Percentiles rank a stretch among this genome's conserved stretches.
These are phyloP conservation scores for Myoxocephalus aenaeus DNA, from an alignment of 2,797 vertebrate genomes.

Conservation along the genomic window DNA sequence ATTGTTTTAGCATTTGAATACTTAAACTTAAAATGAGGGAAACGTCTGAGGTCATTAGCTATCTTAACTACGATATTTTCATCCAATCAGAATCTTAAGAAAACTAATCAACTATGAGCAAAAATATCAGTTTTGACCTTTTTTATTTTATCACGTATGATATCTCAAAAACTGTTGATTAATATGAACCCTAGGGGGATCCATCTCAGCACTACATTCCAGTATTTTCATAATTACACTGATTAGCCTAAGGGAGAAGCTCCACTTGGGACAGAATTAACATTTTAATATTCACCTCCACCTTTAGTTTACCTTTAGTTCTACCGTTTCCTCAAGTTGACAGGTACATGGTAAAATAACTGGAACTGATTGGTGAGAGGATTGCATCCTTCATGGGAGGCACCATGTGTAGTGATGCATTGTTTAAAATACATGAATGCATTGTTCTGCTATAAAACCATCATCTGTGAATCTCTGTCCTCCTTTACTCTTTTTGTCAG, in stretches of 20 bases:
- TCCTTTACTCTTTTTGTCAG: slow-evolving; percentile 73
- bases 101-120: slow-evolving; percentile 46
- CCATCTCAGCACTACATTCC: slow-evolving; percentile 46
- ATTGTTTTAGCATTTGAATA: neutral
- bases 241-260: slow-evolving; percentile 56
- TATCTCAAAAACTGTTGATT: slow-evolving; percentile 60
- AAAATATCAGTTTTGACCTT: slow-evolving; percentile 52
- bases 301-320: slow-evolving; percentile 25
- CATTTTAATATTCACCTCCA: slow-evolving; percentile 37
- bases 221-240: slow-evolving; percentile 62
- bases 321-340: slow-evolving; percentile 7
- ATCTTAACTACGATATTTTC: slow-evolving; percentile 34
- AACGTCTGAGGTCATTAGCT: slow-evolving; percentile 16
- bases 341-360: neutral
- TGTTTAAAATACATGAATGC: neutral
- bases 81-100: slow-evolving; percentile 44
- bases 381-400: neutral
- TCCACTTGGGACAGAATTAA: slow-evolving; percentile 53
- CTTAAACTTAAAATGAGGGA: slow-evolving; percentile 13
- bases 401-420: neutral
- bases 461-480: neutral
- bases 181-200: slow-evolving; percentile 54
- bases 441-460: neutral
- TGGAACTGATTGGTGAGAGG: neutral
- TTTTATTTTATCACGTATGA: slow-evolving; percentile 55